phyloP scores from a whole-genome alignment of 2,113 vertebrate species.

The Seriola aureovittata region DNA sequence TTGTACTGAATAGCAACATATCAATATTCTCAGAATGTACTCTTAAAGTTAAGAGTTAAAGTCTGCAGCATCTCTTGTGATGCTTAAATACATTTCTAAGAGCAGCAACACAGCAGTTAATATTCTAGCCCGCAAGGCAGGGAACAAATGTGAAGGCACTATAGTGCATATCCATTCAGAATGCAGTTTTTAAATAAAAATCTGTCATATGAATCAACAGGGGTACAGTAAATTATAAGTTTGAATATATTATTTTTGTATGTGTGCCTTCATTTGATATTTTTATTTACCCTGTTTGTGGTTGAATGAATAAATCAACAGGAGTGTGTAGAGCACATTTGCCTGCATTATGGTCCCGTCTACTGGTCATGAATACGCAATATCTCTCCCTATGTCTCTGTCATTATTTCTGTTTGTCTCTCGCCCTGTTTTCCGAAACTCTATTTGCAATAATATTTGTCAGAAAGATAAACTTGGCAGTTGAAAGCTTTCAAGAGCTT shows the following conservation, averaged over 20 bases:
- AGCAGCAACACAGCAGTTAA: not conserved
- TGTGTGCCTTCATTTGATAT: not conserved
- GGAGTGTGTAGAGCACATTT: not conserved
- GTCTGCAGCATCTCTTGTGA: not conserved
- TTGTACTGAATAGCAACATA: not conserved
- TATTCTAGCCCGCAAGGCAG: not conserved
- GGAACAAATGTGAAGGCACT: not conserved
- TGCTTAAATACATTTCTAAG: not conserved
- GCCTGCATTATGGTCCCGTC: constrained; percentile 22
- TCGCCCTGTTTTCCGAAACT: not conserved
- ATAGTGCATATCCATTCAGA: not conserved
- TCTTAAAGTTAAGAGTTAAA: not conserved
- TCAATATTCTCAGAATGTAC: not conserved
- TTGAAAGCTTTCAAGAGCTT: not conserved
- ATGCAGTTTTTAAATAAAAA: not conserved
- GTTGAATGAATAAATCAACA: constrained; percentile 26
- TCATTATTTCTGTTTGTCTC: not conserved
- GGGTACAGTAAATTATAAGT: not conserved
- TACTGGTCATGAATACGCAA: constrained; percentile 1
- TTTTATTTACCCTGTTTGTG: constrained; percentile 10
- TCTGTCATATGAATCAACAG: not conserved
- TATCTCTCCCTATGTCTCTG: not conserved
- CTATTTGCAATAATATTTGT: constrained; percentile 14
- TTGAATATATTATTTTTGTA: not conserved
- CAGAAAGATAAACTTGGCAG: constrained; percentile 20